phyloP scores from a whole-genome alignment of 1,140 invertebrate species.

The Brachionus koreanus region DNA sequence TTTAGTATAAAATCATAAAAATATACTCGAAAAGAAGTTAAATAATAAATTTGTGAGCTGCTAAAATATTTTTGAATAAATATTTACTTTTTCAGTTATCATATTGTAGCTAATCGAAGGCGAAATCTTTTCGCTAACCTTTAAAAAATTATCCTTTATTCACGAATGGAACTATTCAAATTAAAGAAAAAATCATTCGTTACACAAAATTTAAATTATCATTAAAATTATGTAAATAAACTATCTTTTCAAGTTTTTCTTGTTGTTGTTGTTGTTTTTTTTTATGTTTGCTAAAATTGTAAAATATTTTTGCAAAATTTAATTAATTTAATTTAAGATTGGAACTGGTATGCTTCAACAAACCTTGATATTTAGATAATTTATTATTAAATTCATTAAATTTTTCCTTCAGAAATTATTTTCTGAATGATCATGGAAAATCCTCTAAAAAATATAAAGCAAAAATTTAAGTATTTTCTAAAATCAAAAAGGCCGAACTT shows the following conservation, averaged over 20 bases:
- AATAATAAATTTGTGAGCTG: not conserved
- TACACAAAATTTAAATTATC: slow-evolving; percentile 1
- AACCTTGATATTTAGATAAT: not conserved
- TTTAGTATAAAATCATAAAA: not conserved
- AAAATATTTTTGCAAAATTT: slow-evolving; percentile 20
- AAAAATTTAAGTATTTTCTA: not conserved
- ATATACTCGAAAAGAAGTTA: not conserved
- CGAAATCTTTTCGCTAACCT: not conserved
- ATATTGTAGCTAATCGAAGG: not conserved
- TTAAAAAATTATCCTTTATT: too few relatives aligned
- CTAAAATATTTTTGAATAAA: not conserved
- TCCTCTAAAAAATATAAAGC: not conserved
- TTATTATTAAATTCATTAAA: not conserved
- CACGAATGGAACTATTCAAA: not conserved
- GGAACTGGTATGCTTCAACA: slow-evolving; percentile 9
- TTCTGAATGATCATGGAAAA: not conserved
- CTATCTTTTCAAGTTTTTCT: not conserved
- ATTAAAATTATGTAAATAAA: not conserved
- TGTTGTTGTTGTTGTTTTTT: slow-evolving; percentile 14
- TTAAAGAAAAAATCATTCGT: not conserved
- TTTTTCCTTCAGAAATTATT: not conserved
- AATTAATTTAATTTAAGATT: slow-evolving; percentile 3
- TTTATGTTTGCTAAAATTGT: not conserved
- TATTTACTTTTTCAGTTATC: not conserved
- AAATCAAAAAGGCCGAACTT: not conserved